Base-by-base conservation (phyloP, 2,797 vertebrate genomes). In the Scolopax bukidnonensis region DNA sequence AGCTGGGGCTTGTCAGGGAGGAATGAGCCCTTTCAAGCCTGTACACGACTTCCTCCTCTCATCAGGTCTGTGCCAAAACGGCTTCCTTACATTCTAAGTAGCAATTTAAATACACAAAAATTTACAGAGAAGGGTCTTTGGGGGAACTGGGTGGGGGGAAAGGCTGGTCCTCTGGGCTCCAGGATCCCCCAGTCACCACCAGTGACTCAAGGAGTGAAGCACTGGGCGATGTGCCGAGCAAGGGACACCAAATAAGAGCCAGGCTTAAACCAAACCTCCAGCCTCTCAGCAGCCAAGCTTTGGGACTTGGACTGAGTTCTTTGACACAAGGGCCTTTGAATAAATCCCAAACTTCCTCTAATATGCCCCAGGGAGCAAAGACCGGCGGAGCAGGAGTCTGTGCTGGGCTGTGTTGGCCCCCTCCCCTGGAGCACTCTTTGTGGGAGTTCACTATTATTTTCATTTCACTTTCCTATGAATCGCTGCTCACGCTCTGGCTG, bases 1-100 rank as follows among this genome's bases (percentile, higher is more conserved):
- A 56, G 84, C 88, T 69, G 92, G 73, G 77, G 86, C 80, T 86
- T 11, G 48, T 33, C 92, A 27, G 90, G 68, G 43, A 84, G 64
- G 40, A 65, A 48, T 5, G 12, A 78, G 73, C 76, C 70, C 33
- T 51, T 89, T 93, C 80, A 77, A 92, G 90, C 69, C 94, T 10
- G 9, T 27, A 53, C 88, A 71, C 2, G 20, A 68, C 2, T 33
- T 8, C 83, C 76, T 81, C 56, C 68, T 60, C 84, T 25, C 2
- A 9, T 24, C 87, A 81, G 65, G 20, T 38, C 84, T 0, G 4
- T 32, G 77, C 74, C 80, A 53, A 68, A 56, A 83, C 2, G 2
- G 64, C 33, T 86, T 41, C 23, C 21, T 8, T 27, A 2, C 20
- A 60, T 41, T 68, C 74, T 80, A 17, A 60, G 69, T 2, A 53